Evolutionary conservation across 2,113 vertebrate species (phyloP).

Genomic region (Semicossyphus pulcher): DNA sequence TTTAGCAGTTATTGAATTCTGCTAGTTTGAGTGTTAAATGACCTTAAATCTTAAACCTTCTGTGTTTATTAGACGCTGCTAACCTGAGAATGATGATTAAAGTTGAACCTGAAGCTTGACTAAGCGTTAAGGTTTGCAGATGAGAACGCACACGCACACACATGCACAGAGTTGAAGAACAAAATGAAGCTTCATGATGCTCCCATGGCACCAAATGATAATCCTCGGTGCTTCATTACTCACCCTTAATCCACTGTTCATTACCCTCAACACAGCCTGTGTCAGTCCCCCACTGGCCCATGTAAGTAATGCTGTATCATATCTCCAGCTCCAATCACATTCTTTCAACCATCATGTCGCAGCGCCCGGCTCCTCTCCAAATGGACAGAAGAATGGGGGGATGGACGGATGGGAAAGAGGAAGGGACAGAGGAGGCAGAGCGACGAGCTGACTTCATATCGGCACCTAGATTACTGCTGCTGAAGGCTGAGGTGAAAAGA

Average conservation of each 20-base stretch:
- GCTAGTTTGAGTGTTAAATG: no score
- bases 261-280: slow-evolving; percentile 63
- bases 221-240: slow-evolving; percentile 65
- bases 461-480: slow-evolving; percentile 66
- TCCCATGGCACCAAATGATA: slow-evolving; percentile 57
- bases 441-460: slow-evolving; percentile 70
- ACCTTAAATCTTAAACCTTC: no score
- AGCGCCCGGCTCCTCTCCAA: slow-evolving; percentile 12
- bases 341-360: slow-evolving; percentile 39
- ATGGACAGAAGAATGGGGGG: slow-evolving; percentile 31
- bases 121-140: slow-evolving; percentile 10
- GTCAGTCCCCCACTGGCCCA: slow-evolving; percentile 55
- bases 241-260: slow-evolving; percentile 64
- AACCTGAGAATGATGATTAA: slow-evolving; percentile 1
- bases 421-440: slow-evolving; percentile 51
- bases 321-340: slow-evolving; percentile 66
- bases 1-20: no score
- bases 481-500: slow-evolving; percentile 72
- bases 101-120: slow-evolving; percentile 30
- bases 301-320: slow-evolving; percentile 58
- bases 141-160: slow-evolving; percentile 9
- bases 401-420: slow-evolving; percentile 45
- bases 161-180: slow-evolving; percentile 17
- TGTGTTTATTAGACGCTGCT: not conserved
- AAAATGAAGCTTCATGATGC: slow-evolving; percentile 40